Conservation (phyloP, 2,797 vertebrate species). For the Merluccius polli region DNA sequence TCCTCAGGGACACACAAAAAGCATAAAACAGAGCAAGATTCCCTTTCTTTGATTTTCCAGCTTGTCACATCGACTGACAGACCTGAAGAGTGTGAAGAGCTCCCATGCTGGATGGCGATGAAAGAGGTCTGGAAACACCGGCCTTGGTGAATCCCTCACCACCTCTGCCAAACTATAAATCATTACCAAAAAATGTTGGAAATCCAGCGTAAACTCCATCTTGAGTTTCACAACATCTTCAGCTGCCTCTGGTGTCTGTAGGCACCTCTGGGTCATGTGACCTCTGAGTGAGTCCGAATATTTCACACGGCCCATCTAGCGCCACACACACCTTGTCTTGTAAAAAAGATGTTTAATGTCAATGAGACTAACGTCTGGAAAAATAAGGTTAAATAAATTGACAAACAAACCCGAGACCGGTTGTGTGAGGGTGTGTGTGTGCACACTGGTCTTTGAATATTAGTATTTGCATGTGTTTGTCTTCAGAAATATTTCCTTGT, state of each 20-base stretch:
- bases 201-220: conserved; percentile 12
- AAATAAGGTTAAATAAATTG: not conserved
- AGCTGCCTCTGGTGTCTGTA: conserved; percentile 36
- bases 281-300: conserved; percentile 39
- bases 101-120: not conserved
- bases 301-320: not conserved
- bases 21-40: conserved; percentile 7
- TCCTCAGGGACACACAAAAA: conserved; percentile 6
- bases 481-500: not conserved
- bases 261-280: conserved; percentile 31
- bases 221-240: conserved; percentile 42
- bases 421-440: not conserved
- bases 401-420: not conserved
- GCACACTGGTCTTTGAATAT: not conserved
- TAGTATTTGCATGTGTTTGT: not conserved
- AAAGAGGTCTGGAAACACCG: not conserved
- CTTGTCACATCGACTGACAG: not conserved
- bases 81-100: not conserved
- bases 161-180: conserved; percentile 16
- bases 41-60: not conserved
- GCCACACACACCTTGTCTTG: not conserved
- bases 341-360: not conserved
- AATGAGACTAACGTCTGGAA: not conserved
- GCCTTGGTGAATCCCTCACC: conserved; percentile 7
- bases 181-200: conserved; percentile 11